Evolutionary conservation across 2,797 vertebrate species (phyloP).

Genomic region (Peromyscus eremicus): DNA sequence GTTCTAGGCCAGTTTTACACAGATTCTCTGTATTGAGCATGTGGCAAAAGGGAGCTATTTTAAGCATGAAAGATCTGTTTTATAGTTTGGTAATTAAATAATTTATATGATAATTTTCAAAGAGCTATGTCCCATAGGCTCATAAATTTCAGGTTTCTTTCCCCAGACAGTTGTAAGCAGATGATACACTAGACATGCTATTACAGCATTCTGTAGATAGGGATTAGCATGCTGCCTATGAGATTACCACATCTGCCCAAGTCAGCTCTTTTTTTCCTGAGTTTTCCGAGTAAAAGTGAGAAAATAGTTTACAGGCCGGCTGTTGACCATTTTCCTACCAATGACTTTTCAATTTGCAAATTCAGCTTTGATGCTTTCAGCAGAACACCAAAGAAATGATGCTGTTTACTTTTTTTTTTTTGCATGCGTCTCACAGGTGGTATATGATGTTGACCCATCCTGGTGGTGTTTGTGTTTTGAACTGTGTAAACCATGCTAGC

Average conservation of each 20-base stretch:
- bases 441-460: not conserved
- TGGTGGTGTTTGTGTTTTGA: not conserved
- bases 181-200: not conserved
- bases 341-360: not conserved
- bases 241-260: not conserved
- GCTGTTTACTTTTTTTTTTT: not conserved
- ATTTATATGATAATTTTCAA: not conserved
- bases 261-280: not conserved
- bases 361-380: not conserved
- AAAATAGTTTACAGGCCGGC: not conserved
- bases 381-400: not conserved
- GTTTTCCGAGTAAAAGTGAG: not conserved
- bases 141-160: slow-evolving; percentile 30
- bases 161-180: not conserved
- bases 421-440: not conserved
- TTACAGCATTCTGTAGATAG: not conserved
- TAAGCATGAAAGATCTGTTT: not conserved
- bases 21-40: not conserved
- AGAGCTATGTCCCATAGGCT: not conserved
- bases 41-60: not conserved
- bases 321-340: not conserved
- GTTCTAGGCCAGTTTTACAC: not conserved
- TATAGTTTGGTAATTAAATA: slow-evolving; percentile 12
- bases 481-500: not conserved
- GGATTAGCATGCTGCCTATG: not conserved